Evolutionary conservation across 2,888 invertebrate genomes (phyloP), one percentile per base, ranked within the genome.

Genomic region (Lordiphosa andalusiaca): DNA sequence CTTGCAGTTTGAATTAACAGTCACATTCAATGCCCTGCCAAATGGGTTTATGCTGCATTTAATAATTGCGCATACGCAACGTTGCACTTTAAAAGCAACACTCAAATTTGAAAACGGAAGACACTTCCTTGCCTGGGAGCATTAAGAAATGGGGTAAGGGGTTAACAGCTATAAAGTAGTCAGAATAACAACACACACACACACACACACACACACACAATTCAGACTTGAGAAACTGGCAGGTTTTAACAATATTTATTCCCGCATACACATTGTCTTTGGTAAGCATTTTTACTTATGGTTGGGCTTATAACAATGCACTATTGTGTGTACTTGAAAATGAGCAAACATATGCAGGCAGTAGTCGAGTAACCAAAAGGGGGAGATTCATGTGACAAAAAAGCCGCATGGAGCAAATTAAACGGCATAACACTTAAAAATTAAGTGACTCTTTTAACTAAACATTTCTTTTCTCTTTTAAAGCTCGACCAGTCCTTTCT

Each of bases 1-100:
- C 57, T 66, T 62, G 49, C 53, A 55, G 53, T 41, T 39, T 50
- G 16, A 44, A 65, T 54, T 65, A 44, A 52, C 54, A 55, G 46
- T 55, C 51, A 44, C 54, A 69, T 55, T 54, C 52, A 51, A 53
- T 54, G 57, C 44, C 30, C 12, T 41, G 59, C 38, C 54, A 60
- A 55, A 60, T 66, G 61, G 67, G 56, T 64, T 64, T 47, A 82
- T 73, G 80, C 73, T 59, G 83, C 83, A 82, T 80, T 78, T 69
- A 75, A 75, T 80, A 80, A 82, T 78, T 78, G 67, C 80, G 77
- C 76, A 78, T 78, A 78, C 77, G 77, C 77, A 71, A 69, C 65
- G 77, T 73, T 78, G 73, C 55, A 61, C 61, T 69, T 78, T 67
- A 73, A 82, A 73, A 73, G 73, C 63, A 61, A 60, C 62, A 13